Base-by-base conservation (phyloP, 2,888 invertebrate species). In the Chirona hameri region DNA sequence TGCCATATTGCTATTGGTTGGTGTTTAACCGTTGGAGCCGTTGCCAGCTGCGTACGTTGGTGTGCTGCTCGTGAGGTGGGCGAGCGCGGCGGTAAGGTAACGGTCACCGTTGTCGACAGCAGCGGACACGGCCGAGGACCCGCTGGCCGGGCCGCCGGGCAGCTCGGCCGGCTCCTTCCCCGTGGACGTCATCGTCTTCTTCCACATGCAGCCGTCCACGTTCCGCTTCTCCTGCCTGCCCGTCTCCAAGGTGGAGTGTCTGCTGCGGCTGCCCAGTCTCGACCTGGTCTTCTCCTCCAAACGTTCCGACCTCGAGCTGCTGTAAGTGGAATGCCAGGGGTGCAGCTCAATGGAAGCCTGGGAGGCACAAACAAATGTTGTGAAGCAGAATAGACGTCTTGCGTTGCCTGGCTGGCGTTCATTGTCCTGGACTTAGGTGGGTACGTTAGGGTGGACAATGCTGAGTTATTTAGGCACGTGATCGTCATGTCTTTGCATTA, bases 131-230 rank as follows among this genome's bases (percentile, higher is more conserved):
- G 46, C 24, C 48, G 79, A 72, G 72, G 72, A n/a, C 27, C 46
- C 79, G 79, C n/a, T 52, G 52, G 27, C 80, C 52, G 52, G 29
- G 27, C 52, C 18, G 80, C 27, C 80, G 48, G 80, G 48, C 80
- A 52, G 83, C 18, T 84, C 83, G 81, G 85, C 86, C 85, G 94
- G 96, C 65, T 96, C 97, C 82, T 98, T 99, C 88, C 99, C 99
- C 0, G 98, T 99, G 0, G 99, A 99, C 89, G 98, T 99, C 46
- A 95, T 99, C 86, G 98, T 99, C 76, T 98, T 98, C 89, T 96
- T 99, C 90, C 96, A 97, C 89, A 98, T 99, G 93, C 97, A 98
- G 88, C 98, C 98, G 0, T 97, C 97, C 83, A 96, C 97, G 0
- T 96, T 98, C 89, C 90, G 98, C 83, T 99, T 99, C 89, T 96